Evolutionary conservation across 2,113 vertebrate genomes (phyloP).

Genomic region (Psilopogon haemacephalus): DNA sequence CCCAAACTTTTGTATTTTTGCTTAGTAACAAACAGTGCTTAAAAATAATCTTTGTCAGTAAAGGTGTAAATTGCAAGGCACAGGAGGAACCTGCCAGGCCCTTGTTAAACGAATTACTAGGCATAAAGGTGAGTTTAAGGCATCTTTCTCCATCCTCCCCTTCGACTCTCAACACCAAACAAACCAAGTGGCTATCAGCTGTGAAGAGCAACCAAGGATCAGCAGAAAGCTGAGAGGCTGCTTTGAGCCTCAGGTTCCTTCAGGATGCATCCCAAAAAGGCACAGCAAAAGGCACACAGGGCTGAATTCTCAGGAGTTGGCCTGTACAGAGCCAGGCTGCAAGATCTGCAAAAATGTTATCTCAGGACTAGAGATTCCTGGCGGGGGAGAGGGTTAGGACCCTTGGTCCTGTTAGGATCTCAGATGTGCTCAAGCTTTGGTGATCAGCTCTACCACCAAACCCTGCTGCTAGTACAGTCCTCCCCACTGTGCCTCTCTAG

Average conservation of each 20-base stretch:
- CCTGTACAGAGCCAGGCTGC: neutral
- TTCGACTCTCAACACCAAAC: neutral
- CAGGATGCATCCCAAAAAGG: neutral
- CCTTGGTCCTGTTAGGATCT: neutral
- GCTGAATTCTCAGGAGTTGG: neutral
- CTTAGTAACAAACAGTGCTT: slow-evolving; percentile 56
- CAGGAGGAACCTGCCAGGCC: slow-evolving; percentile 18
- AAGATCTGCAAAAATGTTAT: neutral
- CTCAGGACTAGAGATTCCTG: neutral
- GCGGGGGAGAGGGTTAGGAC: neutral
- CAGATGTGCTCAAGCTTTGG: neutral
- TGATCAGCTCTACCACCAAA: neutral
- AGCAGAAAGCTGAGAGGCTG: neutral
- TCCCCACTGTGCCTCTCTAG: neutral
- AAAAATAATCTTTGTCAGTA: slow-evolving; percentile 40
- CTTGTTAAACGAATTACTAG: neutral
- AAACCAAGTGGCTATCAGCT: neutral
- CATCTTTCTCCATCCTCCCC: neutral
- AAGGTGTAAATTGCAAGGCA: slow-evolving; percentile 58
- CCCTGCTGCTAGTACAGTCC: neutral
- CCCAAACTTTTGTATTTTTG: neutral
- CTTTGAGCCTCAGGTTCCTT: neutral
- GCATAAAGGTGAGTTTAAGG: slow-evolving; percentile 44
- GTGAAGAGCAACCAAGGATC: neutral
- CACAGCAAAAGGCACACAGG: neutral